Evolutionary conservation across 2,888 invertebrate species (phyloP).

Genomic region (Phania funesta): DNA sequence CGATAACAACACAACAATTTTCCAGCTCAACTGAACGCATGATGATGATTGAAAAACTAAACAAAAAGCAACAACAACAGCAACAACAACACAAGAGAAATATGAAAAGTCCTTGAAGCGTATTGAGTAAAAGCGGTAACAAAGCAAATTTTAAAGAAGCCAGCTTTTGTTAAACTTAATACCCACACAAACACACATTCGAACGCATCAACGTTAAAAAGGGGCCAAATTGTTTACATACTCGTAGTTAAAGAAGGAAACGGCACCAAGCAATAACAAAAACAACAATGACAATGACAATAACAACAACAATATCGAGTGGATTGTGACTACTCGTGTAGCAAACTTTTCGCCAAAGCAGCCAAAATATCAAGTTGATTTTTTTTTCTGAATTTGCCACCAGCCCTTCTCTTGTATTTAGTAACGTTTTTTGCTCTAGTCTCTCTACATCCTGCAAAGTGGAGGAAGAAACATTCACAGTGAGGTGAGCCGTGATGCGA

Average conservation of each 20-base stretch:
- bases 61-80: slow-evolving; percentile 35
- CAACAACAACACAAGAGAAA: slow-evolving; percentile 5
- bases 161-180: slow-evolving; percentile 46
- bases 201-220: slow-evolving; percentile 15
- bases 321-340: slow-evolving; percentile 16
- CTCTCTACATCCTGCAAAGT: not conserved
- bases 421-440: not conserved
- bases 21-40: slow-evolving; percentile 60
- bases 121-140: slow-evolving; percentile 55
- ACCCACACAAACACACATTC: not conserved
- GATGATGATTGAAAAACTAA: slow-evolving; percentile 49
- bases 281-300: slow-evolving; percentile 20
- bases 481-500: slow-evolving; percentile 41
- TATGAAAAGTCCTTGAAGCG: slow-evolving; percentile 49
- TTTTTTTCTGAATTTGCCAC: slow-evolving; percentile 17
- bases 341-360: slow-evolving; percentile 48
- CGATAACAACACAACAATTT: slow-evolving; percentile 62
- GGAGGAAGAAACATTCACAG: slow-evolving; percentile 11
- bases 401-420: slow-evolving; percentile 25
- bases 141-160: slow-evolving; percentile 60
- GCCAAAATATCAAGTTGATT: slow-evolving; percentile 32
- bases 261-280: slow-evolving; percentile 49
- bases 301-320: slow-evolving; percentile 9
- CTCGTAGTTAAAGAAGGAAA: slow-evolving; percentile 56
- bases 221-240: slow-evolving; percentile 62